These are phyloP conservation scores for Drusus annulatus DNA, from an alignment of 1,140 invertebrate genomes.

Conservation along the genomic window DNA sequence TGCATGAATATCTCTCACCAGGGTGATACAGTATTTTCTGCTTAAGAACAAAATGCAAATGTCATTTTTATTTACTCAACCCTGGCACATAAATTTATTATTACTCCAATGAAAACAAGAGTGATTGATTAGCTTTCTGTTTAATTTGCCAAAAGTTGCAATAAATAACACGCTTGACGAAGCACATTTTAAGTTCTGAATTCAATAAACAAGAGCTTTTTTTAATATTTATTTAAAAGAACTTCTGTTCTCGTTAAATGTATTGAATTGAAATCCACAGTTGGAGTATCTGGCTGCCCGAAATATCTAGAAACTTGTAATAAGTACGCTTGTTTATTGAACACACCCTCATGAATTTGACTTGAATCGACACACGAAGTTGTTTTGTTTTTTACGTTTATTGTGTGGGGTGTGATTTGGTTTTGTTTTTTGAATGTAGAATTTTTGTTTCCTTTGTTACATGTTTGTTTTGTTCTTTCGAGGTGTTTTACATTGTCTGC, in stretches of 20 bases:
- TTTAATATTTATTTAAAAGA: too few species aligned
- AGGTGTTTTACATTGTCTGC: background rate
- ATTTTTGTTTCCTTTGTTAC: background rate
- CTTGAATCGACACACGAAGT: background rate
- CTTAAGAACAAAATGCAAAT: too few species aligned
- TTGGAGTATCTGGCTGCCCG: background rate
- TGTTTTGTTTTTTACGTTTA: background rate
- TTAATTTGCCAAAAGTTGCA: too few species aligned
- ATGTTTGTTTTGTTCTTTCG: background rate
- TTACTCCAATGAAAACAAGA: too few species aligned
- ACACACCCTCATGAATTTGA: constrained; percentile 1
- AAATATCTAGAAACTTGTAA: constrained; percentile 1
- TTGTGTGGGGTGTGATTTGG: constrained; percentile 17
- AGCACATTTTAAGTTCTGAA: too few species aligned
- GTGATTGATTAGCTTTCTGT: too few species aligned
- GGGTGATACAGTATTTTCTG: too few species aligned
- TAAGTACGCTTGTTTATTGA: background rate
- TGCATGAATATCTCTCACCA: too few species aligned
- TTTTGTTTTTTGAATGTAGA: constrained; percentile 9
- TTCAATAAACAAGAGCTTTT: too few species aligned
- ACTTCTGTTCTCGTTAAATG: background rate
- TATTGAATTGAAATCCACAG: background rate
- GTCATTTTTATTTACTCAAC: too few species aligned
- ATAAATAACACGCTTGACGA: too few species aligned
- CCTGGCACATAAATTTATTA: too few species aligned